Base-by-base conservation (phyloP, 2,888 invertebrate species). In the Didymodactylos carnosus region DNA sequence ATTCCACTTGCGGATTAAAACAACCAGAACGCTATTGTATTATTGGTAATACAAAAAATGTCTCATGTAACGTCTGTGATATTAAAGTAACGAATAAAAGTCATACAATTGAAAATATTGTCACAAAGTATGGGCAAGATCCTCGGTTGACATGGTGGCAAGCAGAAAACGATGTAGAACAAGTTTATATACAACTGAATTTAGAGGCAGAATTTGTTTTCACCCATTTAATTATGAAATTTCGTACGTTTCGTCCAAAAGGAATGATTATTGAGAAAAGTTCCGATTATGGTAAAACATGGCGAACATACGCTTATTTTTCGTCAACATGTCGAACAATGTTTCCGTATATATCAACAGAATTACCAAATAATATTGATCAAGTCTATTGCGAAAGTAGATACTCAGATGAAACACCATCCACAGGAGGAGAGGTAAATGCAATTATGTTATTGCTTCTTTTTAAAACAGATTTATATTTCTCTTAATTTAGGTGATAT, bases 151-250 rank as follows among this genome's bases (percentile, higher is more conserved):
- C 70, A 40, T 98, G 98, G 97, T 99, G 97, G 97, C 98, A 99
- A 82, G 93, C 95, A 3, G 92, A 94, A 85, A 98, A 95, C 83
- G 97, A 98, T 43, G 88, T 89, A 78, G 92, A 95, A 85, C 90
- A 93, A 82, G 95, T 94, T 16, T 89, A 89, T 73, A 89, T 99
- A 78, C 91, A 90, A 81, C 86, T 99, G 78, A 91, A 98, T 82
- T 87, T 98, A 83, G 97, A 98, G 84, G 94, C 97, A 0, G 97
- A 98, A 84, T 99, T 99, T 84, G 97, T 97, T 84, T 93, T 99
- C 82, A 98, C 98, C 3, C 98, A 99, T 86, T 88, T 97, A 80
- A 94, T 98, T 78, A 94, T 97, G 82, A 91, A 90, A 69, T 99
- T 98, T 83, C 94, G 94, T 83, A 97, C 97, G 0, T 98, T 98